Evolutionary conservation across 35 echinoderm and acorn worm genomes (phyloP).

Genomic region (Patiria miniata): DNA sequence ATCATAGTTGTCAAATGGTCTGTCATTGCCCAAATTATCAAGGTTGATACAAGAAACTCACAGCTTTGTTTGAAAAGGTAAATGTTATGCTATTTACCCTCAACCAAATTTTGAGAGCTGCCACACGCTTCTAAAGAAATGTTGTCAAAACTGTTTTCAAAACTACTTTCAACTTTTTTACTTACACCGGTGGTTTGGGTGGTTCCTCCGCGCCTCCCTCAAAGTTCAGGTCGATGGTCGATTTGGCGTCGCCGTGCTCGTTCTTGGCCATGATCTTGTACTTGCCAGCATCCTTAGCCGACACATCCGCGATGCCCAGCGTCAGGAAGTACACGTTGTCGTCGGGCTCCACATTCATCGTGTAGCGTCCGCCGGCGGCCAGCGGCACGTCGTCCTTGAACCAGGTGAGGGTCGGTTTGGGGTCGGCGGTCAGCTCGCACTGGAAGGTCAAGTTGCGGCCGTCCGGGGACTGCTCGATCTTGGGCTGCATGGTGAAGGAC

Average conservation of each 20-base stretch:
- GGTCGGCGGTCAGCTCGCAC: slow-evolving; percentile 85
- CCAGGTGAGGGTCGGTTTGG: slow-evolving; percentile 77
- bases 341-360: slow-evolving; percentile 63
- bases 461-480: slow-evolving; percentile 84
- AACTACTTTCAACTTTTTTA: background rate
- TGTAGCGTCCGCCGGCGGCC: slow-evolving; percentile 57
- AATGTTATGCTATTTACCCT: too few species aligned
- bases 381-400: slow-evolving; percentile 61
- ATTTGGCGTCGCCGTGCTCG: slow-evolving; percentile 81
- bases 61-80: too few species aligned
- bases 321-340: slow-evolving; percentile 55
- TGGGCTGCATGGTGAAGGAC: slow-evolving; percentile 73
- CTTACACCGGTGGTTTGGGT: slow-evolving; percentile 21
- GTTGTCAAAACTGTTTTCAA: too few species aligned
- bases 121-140: too few species aligned
- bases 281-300: slow-evolving; percentile 69
- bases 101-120: too few species aligned
- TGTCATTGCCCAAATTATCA: too few species aligned
- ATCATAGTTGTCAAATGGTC: too few species aligned
- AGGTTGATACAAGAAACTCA: too few species aligned
- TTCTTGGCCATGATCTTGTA: slow-evolving; percentile 89
- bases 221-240: slow-evolving; percentile 95
- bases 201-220: slow-evolving; percentile 53
- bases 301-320: slow-evolving; percentile 71
- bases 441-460: slow-evolving; percentile 75